Percentiles rank a stretch among this genome's conserved stretches.
These are phyloP conservation scores for Glaucomys volans DNA, from an alignment of 2,113 vertebrate species.

Conservation along the genomic window DNA sequence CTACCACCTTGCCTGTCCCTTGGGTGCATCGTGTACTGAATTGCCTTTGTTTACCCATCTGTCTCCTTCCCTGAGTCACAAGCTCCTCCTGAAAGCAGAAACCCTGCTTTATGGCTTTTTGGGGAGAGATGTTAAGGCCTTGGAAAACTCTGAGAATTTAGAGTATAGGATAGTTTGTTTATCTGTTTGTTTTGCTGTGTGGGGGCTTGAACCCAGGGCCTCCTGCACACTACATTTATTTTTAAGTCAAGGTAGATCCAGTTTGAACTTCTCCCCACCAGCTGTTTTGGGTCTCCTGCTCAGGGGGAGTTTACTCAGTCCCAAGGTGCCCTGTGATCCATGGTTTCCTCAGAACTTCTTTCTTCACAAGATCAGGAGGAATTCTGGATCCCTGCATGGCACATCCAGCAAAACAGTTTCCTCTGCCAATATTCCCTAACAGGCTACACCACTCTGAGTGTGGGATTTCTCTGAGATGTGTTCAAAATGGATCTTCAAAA, in stretches of 20 bases:
- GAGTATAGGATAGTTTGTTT: neutral
- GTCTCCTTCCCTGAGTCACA: neutral
- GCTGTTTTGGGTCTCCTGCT: neutral
- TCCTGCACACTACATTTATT: neutral
- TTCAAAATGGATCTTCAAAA: neutral
- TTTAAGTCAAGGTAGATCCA: conserved; percentile 1
- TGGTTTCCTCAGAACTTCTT: neutral
- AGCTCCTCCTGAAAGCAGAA: neutral
- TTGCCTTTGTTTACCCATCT: neutral
- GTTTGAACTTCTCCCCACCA: neutral
- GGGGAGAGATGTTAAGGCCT: neutral
- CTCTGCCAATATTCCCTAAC: neutral
- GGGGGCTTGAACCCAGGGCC: too few species aligned
- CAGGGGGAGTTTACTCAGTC: neutral
- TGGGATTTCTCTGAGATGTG: neutral
- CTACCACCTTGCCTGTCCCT: fast-evolving
- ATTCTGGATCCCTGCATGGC: neutral
- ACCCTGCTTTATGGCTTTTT: neutral
- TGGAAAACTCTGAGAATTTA: neutral
- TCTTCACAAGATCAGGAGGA: neutral
- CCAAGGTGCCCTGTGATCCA: neutral
- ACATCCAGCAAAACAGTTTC: neutral
- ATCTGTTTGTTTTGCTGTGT: neutral
- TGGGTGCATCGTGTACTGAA: neutral
- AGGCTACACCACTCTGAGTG: neutral